Evolutionary conservation across 2,888 invertebrate species (phyloP), one percentile per base, ranked within the genome.

Genomic region (Pachliopta kotzebuea): DNA sequence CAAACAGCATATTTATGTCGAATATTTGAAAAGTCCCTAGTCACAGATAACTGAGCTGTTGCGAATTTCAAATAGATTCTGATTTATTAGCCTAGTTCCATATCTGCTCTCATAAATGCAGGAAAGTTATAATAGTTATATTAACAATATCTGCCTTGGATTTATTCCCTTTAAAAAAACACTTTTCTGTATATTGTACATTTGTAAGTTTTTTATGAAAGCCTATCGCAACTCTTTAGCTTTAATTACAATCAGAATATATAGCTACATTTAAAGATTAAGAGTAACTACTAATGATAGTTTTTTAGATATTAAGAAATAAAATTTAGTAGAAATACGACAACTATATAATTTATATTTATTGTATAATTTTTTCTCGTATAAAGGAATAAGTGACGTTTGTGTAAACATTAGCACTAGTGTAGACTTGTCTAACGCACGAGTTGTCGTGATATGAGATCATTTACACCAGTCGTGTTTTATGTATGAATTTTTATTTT

Each of bases 371-470:
- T 49, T 31, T 56, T 50, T 56, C 8, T 31, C 37, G 14, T n/a
- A 24, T 53, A 60, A 64, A 52, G 37, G 64, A 18, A 56, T 64
- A 9, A 64, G 60, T 56, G 64, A 56, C 56, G 60, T 52, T 56
- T 64, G 60, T 42, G 42, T 64, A 55, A 60, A 56, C 52, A 58
- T 29, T 45, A 50, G 26, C 31, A 20, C 55, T n/a, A 24, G 62
- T 31, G 23, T 57, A 42, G 50, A 64, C 60, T 60, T 60, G 60
- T 60, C 60, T 64, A 37, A 64, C 64, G 56, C 52, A 60, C 50
- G 56, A 64, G 42, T 59, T 59, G 45, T 49, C 45, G 45, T 45
- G 45, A 45, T 45, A n/a, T 45, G n/a, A 45, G 18, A 45, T n/a
- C 11, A 37, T 37, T 37, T 37, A 37, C 14, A 14, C 37, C 37